These are phyloP conservation scores for Podarcis lilfordi DNA, from an alignment of 2,797 vertebrate genomes.

Conservation along the genomic window DNA sequence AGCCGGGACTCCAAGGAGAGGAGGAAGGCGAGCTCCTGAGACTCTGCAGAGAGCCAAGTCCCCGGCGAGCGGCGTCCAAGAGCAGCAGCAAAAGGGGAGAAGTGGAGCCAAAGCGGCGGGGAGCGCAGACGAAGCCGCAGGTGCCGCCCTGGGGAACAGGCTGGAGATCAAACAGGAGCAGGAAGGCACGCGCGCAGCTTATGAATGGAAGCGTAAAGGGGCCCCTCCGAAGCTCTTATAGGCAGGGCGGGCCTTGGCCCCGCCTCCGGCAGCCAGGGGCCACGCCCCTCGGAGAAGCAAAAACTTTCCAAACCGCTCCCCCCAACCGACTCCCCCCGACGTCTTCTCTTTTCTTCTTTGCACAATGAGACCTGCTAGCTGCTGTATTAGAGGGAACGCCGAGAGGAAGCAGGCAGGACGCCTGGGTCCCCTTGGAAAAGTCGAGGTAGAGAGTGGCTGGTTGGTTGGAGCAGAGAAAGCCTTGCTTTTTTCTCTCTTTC, in stretches of 20 bases:
- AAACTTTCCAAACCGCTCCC: too few relatives aligned
- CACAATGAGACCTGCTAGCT: too few relatives aligned
- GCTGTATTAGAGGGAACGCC: too few relatives aligned
- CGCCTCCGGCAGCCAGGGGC: background rate
- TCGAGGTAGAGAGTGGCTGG: too few relatives aligned
- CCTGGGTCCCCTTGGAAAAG: background rate
- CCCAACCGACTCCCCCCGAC: too few relatives aligned
- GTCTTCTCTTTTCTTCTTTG: too few relatives aligned
- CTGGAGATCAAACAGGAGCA: too few relatives aligned
- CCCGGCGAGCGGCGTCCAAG: background rate
- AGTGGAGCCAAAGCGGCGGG: background rate
- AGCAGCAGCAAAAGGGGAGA: background rate
- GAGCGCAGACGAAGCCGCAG: background rate
- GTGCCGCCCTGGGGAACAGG: too few relatives aligned
- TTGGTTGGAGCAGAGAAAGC: too few relatives aligned
- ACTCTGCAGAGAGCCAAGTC: background rate
- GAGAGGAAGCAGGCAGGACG: too few relatives aligned
- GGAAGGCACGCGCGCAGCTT: background rate
- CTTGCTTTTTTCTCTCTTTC: too few relatives aligned
- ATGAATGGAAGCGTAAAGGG: too few relatives aligned
- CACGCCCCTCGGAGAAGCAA: background rate
- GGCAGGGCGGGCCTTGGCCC: background rate
- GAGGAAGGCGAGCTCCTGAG: conserved; percentile 6
- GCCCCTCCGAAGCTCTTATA: background rate
- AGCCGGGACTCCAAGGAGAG: background rate